Evolutionary conservation across 2,113 vertebrate genomes (phyloP), one percentile per base, ranked within the genome.

Genomic region (Mastomys coucha): DNA sequence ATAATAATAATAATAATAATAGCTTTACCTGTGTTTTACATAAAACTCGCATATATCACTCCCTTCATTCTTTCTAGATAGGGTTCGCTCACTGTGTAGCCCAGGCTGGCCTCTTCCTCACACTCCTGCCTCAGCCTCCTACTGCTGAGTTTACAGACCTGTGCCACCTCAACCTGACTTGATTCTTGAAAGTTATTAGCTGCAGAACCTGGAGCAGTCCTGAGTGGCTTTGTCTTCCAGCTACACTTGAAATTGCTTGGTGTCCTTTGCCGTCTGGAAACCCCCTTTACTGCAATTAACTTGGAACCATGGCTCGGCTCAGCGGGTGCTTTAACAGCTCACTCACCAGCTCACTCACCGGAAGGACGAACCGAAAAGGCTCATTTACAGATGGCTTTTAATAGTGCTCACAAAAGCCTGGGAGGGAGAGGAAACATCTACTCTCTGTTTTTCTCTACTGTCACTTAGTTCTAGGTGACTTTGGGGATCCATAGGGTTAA

Each of bases 41-140:
- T 87, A 91, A 94, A 96, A 58, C 82, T 63, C 92, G 26, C 60
- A 87, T 73, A 56, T 60, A 67, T 63, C 28, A 77, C 73, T 96
- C 53, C 39, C 33, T 88, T 92, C 76, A 58, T 73, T n/a, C 84
- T 20, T 24, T 53, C 45, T 70, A 86, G 42, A 33, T 36, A 49
- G 42, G 39, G 82, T n/a, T n/a, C n/a, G n/a, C 31, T 87, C 65
- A 53, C 45, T 36, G 11, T 53, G 86, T 39, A 73, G 51, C 53
- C 69, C 69, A 88, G 87, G 16, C 36, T 73, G 36, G n/a, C 13
- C 24, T 58, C n/a, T 11, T 33, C 20, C 42, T 73, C 69, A 28
- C 14, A 31, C 14, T 73, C 51, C 36, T 58, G 7, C 51, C 69
- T 56, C 67, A 56, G 67, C 67, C 67, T 72, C 49, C 36, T 6